phyloP scores from a whole-genome alignment of 2,888 invertebrate genomes.

The Drosophila histrio region DNA sequence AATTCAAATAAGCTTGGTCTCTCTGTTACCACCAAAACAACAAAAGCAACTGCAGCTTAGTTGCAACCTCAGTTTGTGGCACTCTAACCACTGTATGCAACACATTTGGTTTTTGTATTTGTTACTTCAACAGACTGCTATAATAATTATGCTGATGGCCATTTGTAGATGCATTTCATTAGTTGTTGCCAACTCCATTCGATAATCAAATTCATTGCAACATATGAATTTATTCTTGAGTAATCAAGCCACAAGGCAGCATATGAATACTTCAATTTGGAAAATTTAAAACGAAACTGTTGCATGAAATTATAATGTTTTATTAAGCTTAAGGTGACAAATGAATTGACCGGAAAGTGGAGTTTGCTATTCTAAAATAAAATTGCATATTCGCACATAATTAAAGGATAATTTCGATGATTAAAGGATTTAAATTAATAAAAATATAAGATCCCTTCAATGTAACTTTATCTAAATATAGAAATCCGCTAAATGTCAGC shows the following conservation, averaged over 20 bases:
- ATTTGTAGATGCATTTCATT: conserved; percentile 31
- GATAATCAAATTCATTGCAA: neutral
- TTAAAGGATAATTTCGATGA: no score
- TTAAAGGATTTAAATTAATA: no score
- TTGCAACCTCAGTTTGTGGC: conserved; percentile 7
- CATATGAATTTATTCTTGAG: neutral
- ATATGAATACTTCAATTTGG: neutral
- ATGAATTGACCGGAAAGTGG: no score
- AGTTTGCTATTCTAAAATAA: no score
- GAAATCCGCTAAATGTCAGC: neutral
- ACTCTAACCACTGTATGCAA: conserved; percentile 1
- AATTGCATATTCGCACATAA: no score
- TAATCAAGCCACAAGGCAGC: neutral
- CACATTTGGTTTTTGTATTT: neutral
- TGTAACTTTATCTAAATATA: neutral
- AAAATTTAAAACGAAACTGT: neutral
- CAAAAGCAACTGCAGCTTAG: neutral
- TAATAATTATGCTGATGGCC: conserved; percentile 40
- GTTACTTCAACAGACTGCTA: neutral
- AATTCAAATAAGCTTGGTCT: neutral
- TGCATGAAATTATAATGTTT: neutral
- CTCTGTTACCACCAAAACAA: neutral
- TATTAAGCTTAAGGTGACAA: no score
- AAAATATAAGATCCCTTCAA: neutral
- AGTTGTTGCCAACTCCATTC: conserved; percentile 6